Base-by-base conservation (phyloP, 2,797 vertebrate genomes). In the Tokudaia muenninki region DNA sequence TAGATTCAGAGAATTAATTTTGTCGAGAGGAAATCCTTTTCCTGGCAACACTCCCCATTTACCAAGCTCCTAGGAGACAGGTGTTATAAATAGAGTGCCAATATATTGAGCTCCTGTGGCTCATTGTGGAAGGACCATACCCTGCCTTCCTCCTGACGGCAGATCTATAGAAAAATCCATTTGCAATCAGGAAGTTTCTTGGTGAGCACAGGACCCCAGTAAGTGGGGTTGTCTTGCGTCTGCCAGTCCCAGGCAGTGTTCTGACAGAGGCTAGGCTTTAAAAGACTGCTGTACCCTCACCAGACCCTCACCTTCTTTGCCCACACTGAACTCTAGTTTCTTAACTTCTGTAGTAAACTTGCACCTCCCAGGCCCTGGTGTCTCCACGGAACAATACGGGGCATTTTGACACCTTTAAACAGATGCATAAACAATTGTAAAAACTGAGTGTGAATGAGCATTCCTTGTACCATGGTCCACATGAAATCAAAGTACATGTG, bases 1-100 rank as follows among this genome's bases (percentile, higher is more conserved):
- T 24, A 50, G 83, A 57, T 55, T 84, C 52, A 74, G 94, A 84
- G 22, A 88, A 78, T 74, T 47, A 78, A 55, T 90, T 94, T 90
- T 9, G 29, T 79, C 13, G 29, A 57, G 65, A 83, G 59, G n/a
- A 92, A 93, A 17, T 81, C 29, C 13, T 82, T 92, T 95, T 77
- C 70, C 29, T 92, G 78, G 52, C 47, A 74, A 41, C 55, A 52
- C 22, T 90, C 90, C 26, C 52, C 47, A 37, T 67, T 75, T 88
- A 79, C n/a, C n/a, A 87, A 78, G 34, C 47, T 59, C 50, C 4
- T 31, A 41, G 83, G 83, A 96, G 83, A 50, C 52, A 22, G 52
- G 52, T 44, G 13, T 78, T 75, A 87, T 52, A 92, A 72, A 90
- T 37, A 94, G 67, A 92, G 57, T 5, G 61, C 9, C 26, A 21